Conservation (phyloP, 2,113 vertebrate genomes). For the Callionymus lyra region DNA sequence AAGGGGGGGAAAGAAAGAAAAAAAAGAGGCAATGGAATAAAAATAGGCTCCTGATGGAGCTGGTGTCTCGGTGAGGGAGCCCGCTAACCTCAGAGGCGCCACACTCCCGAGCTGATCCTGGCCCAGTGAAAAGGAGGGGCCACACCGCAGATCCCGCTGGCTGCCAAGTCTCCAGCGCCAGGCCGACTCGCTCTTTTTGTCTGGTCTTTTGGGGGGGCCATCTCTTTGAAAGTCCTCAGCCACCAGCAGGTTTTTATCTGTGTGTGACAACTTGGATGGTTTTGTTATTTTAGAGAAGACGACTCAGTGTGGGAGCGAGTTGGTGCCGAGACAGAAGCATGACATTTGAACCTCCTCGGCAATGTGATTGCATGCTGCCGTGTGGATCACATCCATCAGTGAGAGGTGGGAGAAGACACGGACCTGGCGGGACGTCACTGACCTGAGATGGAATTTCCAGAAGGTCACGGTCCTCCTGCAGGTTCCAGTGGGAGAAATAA, state of each 20-base stretch:
- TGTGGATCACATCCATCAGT: slow-evolving; percentile 24
- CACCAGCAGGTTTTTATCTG: slow-evolving; percentile 9
- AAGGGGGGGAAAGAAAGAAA: slow-evolving; percentile 25
- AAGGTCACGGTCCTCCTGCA: slow-evolving; percentile 13
- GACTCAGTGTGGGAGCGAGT: slow-evolving; percentile 17
- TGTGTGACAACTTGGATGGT: slow-evolving; percentile 5
- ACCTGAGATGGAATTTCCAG: slow-evolving; percentile 22
- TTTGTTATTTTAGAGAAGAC: slow-evolving; percentile 11
- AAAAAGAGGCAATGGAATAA: slow-evolving; percentile 51
- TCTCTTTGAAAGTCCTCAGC: slow-evolving; percentile 16
- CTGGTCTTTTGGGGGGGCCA: slow-evolving; percentile 33
- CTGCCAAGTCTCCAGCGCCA: slow-evolving; percentile 47
- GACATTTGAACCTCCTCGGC: slow-evolving; percentile 24
- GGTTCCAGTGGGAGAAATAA: not conserved
- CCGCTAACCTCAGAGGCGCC: slow-evolving; percentile 71
- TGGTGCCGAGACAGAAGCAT: slow-evolving; percentile 31
- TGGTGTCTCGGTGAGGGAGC: slow-evolving; percentile 67
- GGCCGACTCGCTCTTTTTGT: slow-evolving; percentile 36
- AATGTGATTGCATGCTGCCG: slow-evolving; percentile 10
- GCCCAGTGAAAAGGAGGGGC: slow-evolving; percentile 58
- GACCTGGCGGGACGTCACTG: slow-evolving; percentile 26
- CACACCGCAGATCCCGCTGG: slow-evolving; percentile 54
- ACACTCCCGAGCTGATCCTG: slow-evolving; percentile 61
- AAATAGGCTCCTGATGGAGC: slow-evolving; percentile 69
- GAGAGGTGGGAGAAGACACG: slow-evolving; percentile 12